These are phyloP conservation scores for Zaprionus kolodkinae DNA, from an alignment of 1,140 invertebrate genomes.

Conservation along the genomic window DNA sequence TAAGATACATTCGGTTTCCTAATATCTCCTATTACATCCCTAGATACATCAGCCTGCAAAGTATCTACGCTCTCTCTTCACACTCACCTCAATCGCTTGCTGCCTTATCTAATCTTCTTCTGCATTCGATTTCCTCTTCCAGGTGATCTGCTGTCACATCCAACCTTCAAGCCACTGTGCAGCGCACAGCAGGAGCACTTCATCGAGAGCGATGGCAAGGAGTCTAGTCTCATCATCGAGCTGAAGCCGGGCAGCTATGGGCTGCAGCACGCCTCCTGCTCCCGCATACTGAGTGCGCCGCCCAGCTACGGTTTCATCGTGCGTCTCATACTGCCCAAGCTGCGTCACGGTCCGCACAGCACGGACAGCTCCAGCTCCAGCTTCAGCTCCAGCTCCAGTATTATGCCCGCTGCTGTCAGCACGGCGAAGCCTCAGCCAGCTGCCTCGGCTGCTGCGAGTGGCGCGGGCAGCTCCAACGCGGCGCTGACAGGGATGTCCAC, in stretches of 20 bases:
- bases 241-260: constrained; percentile 68
- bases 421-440: constrained; percentile 25
- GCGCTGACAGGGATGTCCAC: constrained; percentile 38
- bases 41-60: neutral
- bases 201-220: constrained; percentile 80
- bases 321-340: constrained; percentile 77
- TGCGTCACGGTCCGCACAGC: constrained; percentile 54
- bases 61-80: neutral
- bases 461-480: constrained; percentile 3
- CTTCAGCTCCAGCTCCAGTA: constrained; percentile 36
- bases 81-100: neutral
- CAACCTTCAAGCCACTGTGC: constrained; percentile 77
- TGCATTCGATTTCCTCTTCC: neutral
- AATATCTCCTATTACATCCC: neutral
- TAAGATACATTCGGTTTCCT: neutral
- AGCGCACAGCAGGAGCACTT: constrained; percentile 77
- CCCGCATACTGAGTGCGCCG: constrained; percentile 75
- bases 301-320: constrained; percentile 79
- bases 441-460: constrained; percentile 7
- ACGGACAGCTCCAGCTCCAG: constrained; percentile 20
- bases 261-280: constrained; percentile 60
- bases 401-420: constrained; percentile 50
- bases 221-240: constrained; percentile 83
- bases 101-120: neutral
- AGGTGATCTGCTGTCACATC: constrained; percentile 73